Evolutionary conservation across 2,113 vertebrate genomes (phyloP).

Genomic region (Stictonetta naevosa): DNA sequence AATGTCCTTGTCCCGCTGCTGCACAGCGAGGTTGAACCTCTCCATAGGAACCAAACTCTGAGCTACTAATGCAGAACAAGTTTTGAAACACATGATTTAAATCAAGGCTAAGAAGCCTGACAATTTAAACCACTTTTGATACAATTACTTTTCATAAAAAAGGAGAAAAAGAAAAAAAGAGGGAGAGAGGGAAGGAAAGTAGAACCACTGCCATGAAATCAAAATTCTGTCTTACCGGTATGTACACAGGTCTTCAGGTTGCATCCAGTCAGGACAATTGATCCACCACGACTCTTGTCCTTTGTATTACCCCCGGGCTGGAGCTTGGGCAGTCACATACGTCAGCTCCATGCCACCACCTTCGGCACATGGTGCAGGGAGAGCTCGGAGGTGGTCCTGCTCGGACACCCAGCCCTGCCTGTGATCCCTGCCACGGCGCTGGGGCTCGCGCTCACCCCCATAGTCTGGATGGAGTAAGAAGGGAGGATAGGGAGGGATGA

Average conservation of each 20-base stretch:
- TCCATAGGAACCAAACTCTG: background rate
- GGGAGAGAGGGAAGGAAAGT: background rate
- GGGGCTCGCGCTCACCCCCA: conserved; percentile 71
- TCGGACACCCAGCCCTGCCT: conserved; percentile 61
- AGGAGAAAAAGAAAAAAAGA: no score
- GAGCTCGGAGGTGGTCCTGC: conserved; percentile 61
- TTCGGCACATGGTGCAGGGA: conserved; percentile 76
- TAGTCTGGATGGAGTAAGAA: conserved; percentile 47
- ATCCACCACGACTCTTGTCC: conserved; percentile 57
- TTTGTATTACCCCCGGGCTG: conserved; percentile 64
- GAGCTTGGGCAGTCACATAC: conserved; percentile 70
- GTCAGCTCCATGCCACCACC: conserved; percentile 68
- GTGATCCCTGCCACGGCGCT: conserved; percentile 65
- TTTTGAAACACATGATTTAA: background rate
- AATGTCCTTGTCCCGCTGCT: background rate
- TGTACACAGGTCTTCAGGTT: conserved; percentile 74
- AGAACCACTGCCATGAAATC: background rate
- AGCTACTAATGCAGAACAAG: background rate
- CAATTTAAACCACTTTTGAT: background rate
- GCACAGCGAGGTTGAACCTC: background rate
- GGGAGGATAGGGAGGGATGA: background rate
- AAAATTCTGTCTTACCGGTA: conserved; percentile 56
- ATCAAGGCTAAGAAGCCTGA: background rate
- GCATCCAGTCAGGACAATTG: conserved; percentile 78
- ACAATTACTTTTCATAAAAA: background rate